phyloP scores from a whole-genome alignment of 2,797 vertebrate species.

The Pipistrellus nathusii region DNA sequence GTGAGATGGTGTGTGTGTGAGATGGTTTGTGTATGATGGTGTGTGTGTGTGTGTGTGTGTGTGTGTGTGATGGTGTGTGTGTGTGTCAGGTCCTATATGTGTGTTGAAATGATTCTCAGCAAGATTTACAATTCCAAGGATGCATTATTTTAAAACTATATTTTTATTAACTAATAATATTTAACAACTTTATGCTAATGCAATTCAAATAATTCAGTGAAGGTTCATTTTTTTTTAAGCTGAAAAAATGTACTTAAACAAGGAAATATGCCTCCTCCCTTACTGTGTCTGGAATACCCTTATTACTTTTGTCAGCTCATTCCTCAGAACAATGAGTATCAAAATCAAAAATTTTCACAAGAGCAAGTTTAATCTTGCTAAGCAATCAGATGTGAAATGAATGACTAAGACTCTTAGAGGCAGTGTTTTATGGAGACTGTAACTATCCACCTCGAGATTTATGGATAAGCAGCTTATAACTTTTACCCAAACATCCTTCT shows the following conservation, averaged over 20 bases:
- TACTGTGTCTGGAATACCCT: background rate
- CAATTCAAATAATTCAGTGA: background rate
- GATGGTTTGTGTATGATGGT: too few relatives aligned
- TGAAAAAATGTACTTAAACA: constrained; percentile 32
- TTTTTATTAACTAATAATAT: constrained; percentile 36
- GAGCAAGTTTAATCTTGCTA: constrained; percentile 19
- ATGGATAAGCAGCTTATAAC: background rate
- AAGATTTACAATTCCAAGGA: background rate
- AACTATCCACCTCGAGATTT: constrained; percentile 19
- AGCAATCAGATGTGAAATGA: constrained; percentile 2
- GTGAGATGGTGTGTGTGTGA: too few relatives aligned
- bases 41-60: too few relatives aligned
- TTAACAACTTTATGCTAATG: constrained; percentile 47
- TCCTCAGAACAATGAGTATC: background rate
- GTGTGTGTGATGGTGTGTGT: too few relatives aligned
- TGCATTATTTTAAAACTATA: constrained; percentile 18
- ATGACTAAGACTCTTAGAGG: background rate
- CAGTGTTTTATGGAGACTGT: background rate
- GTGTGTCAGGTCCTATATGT: background rate
- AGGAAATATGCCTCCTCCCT: background rate
- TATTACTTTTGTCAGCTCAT: background rate
- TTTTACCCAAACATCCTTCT: constrained; percentile 7
- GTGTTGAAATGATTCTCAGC: background rate
- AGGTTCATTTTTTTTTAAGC: background rate
- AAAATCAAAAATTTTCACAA: background rate